Evolutionary conservation across 2,113 vertebrate species (phyloP).

Genomic region (Leptosomus discolor): DNA sequence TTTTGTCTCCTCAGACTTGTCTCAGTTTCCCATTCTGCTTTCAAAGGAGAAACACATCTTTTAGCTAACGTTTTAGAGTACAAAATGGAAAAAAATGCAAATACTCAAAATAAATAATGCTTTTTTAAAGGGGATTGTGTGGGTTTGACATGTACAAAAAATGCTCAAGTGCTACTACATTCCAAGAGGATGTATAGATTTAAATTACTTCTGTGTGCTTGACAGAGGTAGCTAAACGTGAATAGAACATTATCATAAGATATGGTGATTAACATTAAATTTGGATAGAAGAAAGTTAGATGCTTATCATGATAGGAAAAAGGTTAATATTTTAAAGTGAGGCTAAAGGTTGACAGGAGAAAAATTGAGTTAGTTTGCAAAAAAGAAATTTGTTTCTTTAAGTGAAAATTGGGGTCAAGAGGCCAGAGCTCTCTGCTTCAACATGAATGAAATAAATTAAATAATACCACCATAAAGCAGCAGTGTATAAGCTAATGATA

Average conservation of each 20-base stretch:
- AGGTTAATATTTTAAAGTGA: constrained; percentile 81
- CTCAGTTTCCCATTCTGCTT: not conserved
- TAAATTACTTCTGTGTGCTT: constrained; percentile 30
- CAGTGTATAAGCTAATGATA: constrained; percentile 62
- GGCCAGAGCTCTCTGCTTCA: constrained; percentile 70
- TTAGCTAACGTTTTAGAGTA: not conserved
- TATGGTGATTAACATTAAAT: constrained; percentile 66
- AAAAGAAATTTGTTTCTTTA: constrained; percentile 82
- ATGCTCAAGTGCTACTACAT: not conserved
- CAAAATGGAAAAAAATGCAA: not conserved
- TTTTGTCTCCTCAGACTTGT: not conserved
- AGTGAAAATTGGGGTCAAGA: constrained; percentile 83
- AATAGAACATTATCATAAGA: constrained; percentile 58
- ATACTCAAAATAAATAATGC: not conserved
- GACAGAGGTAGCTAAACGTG: constrained; percentile 30
- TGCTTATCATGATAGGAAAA: constrained; percentile 69
- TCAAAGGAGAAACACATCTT: not conserved
- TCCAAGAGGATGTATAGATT: not conserved
- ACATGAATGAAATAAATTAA: constrained; percentile 80
- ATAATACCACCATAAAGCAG: constrained; percentile 65
- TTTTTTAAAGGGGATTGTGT: not conserved
- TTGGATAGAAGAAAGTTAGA: constrained; percentile 64
- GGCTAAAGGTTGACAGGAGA: constrained; percentile 82
- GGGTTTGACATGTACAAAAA: not conserved
- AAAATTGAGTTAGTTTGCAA: constrained; percentile 83